A percentile compares a stretch with the other conserved stretches of the same genome.
phyloP scores from a whole-genome alignment of 2,888 invertebrate genomes.

The Agrotis exclamationis region DNA sequence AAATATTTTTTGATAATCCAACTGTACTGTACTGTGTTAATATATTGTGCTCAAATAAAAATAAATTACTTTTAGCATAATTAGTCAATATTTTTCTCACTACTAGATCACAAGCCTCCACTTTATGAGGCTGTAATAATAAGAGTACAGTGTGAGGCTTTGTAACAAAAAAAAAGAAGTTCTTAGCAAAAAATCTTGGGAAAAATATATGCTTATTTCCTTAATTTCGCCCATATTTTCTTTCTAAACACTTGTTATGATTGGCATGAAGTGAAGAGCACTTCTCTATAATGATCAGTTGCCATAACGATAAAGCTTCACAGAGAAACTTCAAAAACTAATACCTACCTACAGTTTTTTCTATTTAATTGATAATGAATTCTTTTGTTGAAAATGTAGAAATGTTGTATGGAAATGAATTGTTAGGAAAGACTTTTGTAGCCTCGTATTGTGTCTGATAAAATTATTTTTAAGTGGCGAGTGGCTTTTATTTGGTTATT shows the following conservation, averaged over 20 bases:
- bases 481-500: background rate
- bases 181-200: too few relatives aligned
- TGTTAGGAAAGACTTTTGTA: background rate
- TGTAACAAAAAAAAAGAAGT: too few relatives aligned
- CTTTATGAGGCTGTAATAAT: too few relatives aligned
- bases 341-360: too few relatives aligned
- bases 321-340: background rate
- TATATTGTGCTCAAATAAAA: too few relatives aligned
- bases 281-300: background rate
- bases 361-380: constrained; percentile 4
- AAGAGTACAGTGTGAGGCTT: too few relatives aligned
- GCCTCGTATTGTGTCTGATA: background rate
- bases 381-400: background rate
- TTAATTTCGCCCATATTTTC: background rate
- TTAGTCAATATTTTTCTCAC: too few relatives aligned
- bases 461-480: background rate
- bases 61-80: too few relatives aligned
- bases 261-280: constrained; percentile 4
- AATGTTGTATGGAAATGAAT: background rate
- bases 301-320: background rate
- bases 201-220: too few relatives aligned
- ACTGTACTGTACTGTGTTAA: too few relatives aligned
- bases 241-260: background rate
- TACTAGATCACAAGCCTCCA: too few relatives aligned
- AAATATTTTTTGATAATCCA: too few relatives aligned